Evolutionary conservation across 2,888 invertebrate genomes (phyloP).

Genomic region (Zygaena filipendulae): DNA sequence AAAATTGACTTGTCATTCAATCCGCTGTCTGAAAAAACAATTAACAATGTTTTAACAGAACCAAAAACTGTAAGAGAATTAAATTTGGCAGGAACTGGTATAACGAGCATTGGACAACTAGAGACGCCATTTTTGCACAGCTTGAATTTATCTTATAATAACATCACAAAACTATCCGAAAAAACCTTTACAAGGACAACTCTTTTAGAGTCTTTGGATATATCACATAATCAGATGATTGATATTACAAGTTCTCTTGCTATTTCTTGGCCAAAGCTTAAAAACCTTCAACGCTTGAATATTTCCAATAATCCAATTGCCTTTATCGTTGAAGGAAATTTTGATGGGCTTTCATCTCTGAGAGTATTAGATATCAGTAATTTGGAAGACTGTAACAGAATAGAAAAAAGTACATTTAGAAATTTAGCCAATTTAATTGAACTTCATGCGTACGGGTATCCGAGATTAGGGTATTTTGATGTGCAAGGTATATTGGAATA

Average conservation of each 20-base stretch:
- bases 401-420: constrained; percentile 86
- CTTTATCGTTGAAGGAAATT: constrained; percentile 79
- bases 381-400: constrained; percentile 75
- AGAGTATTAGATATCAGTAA: constrained; percentile 73
- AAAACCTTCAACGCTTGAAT: constrained; percentile 78
- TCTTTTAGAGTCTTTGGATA: constrained; percentile 78
- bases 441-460: constrained; percentile 79
- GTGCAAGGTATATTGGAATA: constrained; percentile 85
- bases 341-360: constrained; percentile 76
- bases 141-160: constrained; percentile 83
- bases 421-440: constrained; percentile 75
- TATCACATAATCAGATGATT: constrained; percentile 76
- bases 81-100: constrained; percentile 84
- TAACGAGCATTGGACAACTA: constrained; percentile 72
- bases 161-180: constrained; percentile 72
- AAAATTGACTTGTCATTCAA: constrained; percentile 87
- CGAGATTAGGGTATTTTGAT: constrained; percentile 85
- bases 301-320: constrained; percentile 87
- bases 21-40: constrained; percentile 79
- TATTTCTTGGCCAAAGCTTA: constrained; percentile 75
- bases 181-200: constrained; percentile 82
- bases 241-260: constrained; percentile 71
- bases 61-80: constrained; percentile 88
- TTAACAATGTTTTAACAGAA: constrained; percentile 82
- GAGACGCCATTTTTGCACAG: constrained; percentile 87